Base-by-base conservation (phyloP, 1,140 invertebrate species). In the Eupristina koningsbergeri region DNA sequence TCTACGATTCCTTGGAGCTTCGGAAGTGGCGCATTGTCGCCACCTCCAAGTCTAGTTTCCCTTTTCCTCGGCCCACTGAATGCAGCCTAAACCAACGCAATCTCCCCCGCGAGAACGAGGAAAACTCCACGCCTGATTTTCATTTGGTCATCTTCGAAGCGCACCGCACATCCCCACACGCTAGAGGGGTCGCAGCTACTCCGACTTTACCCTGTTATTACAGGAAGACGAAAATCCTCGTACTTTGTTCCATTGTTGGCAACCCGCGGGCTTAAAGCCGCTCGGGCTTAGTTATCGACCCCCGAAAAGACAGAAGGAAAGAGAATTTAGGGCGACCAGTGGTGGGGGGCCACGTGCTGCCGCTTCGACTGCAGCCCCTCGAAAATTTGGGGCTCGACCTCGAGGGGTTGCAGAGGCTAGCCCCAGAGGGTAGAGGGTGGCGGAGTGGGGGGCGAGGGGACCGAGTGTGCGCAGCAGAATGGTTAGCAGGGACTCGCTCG, bases 261-360 rank as follows among this genome's bases (percentile, higher is more conserved):
- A n/a, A 63, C 26, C 22, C 26, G 41, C 41, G 41, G 36, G 29
- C 36, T 36, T 17, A 45, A 79, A 31, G n/a, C n/a, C n/a, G n/a
- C 75, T 36, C 34, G 31, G 41, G 74, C 34, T 41, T 29, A 83
- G 73, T 83, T 83, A 83, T 83, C 75, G 81, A 83, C 81, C 75
- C 75, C 39, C 58, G 61, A 75, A 61, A 74, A 74, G 67, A 73
- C 17, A 41, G 78, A 64, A 26, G 69, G 58, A 74, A 67, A 67
- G 61, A 29, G 84, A 82, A 83, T 75, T 58, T 80, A 79, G 83
- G 84, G 77, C 50, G 80, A 22, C 45, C 11, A 22, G 39, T 86
- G 71, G 86, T 89, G 85, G 87, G 86, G 87, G 87, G 85, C 87
- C 89, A 89, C 88, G 89, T 89, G 88, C 86, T 88, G 79, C 50